phyloP scores from a whole-genome alignment of 2,113 vertebrate species.

The Fukomys damarensis region DNA sequence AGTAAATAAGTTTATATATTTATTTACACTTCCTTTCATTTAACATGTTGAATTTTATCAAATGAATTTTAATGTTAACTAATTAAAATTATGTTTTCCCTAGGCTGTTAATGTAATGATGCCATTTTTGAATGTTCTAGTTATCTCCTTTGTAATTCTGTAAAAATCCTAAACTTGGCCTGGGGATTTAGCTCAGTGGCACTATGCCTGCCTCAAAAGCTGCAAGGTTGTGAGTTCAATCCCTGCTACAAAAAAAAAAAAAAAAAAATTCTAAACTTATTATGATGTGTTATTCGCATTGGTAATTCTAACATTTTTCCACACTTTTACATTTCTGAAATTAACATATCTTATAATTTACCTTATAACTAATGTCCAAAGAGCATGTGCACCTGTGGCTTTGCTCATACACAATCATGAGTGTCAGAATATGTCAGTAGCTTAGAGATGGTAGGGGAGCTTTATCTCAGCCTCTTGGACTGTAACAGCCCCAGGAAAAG shows the following conservation, averaged over 20 bases:
- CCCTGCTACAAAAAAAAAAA: too few species aligned
- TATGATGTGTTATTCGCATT: background rate
- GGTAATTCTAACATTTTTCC: background rate
- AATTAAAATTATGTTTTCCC: background rate
- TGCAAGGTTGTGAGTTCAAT: too few species aligned
- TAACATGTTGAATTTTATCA: background rate
- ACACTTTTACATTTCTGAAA: background rate
- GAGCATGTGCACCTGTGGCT: background rate
- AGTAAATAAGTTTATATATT: background rate
- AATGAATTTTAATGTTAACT: background rate
- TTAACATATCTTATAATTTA: background rate
- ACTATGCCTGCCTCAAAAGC: too few species aligned
- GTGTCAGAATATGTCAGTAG: background rate
- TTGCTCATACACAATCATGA: background rate
- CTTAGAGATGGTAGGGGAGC: background rate
- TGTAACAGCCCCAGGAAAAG: background rate
- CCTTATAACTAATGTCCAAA: background rate
- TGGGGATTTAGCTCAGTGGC: too few species aligned
- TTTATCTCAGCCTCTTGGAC: background rate
- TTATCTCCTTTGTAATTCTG: background rate
- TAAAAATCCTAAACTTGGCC: background rate
- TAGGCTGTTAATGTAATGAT: background rate
- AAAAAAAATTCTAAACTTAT: background rate
- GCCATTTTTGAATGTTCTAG: background rate
- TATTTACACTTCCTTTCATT: background rate